phyloP scores from a whole-genome alignment of 2,113 vertebrate genomes.

The Elephas maximus region DNA sequence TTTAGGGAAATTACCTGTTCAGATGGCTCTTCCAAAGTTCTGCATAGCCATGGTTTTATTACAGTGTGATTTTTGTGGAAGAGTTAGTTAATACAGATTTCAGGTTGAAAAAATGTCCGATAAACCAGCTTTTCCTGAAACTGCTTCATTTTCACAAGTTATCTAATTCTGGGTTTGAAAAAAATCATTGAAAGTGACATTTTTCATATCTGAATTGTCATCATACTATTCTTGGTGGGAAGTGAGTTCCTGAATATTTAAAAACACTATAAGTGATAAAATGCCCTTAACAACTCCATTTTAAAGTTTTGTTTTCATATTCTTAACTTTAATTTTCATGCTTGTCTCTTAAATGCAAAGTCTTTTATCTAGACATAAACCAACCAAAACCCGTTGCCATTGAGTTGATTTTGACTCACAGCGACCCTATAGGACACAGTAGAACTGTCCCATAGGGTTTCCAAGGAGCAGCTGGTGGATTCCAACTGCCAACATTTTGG shows the following conservation, averaged over 20 bases:
- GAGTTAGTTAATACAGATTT: constrained; percentile 55
- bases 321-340: constrained; percentile 57
- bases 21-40: neutral
- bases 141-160: constrained; percentile 65
- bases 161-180: constrained; percentile 64
- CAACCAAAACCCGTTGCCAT: too few relatives aligned
- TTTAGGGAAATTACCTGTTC: neutral
- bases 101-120: constrained; percentile 40
- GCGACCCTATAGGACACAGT: too few relatives aligned
- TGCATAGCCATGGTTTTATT: neutral
- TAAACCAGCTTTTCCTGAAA: constrained; percentile 52
- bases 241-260: constrained; percentile 68
- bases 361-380: constrained; percentile 35
- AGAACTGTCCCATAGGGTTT: too few relatives aligned
- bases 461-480: too few relatives aligned
- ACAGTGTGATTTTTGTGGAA: neutral
- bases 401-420: too few relatives aligned
- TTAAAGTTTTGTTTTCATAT: constrained; percentile 57
- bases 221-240: constrained; percentile 47
- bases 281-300: constrained; percentile 63
- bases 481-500: too few relatives aligned
- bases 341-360: constrained; percentile 41
- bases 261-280: constrained; percentile 70
- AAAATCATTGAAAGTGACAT: constrained; percentile 57
- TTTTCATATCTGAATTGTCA: constrained; percentile 65